Conservation (phyloP, 2,888 invertebrate genomes). For the Caenorhabditis sp. region DNA sequence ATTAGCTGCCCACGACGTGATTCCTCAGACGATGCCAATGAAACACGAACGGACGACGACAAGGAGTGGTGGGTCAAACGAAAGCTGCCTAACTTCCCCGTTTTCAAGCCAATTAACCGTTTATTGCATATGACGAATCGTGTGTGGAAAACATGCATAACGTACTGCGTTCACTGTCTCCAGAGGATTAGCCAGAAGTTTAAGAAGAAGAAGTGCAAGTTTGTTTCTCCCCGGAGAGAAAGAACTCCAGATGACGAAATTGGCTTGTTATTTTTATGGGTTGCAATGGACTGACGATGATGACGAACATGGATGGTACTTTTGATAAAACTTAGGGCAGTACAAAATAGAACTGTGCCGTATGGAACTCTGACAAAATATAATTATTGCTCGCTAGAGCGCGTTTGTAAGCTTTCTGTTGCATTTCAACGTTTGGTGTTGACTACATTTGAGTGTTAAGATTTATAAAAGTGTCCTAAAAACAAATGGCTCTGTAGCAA, state of each 20-base stretch:
- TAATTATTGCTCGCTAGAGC: no score
- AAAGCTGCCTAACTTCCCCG: neutral
- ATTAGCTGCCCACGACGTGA: neutral
- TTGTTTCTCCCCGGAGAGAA: neutral
- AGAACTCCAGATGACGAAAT: constrained; percentile 3
- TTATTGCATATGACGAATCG: constrained; percentile 33
- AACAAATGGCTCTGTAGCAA: no score
- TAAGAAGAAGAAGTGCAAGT: constrained; percentile 1
- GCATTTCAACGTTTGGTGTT: no score
- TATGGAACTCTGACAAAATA: no score
- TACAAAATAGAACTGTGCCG: neutral
- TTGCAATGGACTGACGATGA: neutral
- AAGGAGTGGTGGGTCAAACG: constrained; percentile 7
- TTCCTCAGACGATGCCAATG: neutral
- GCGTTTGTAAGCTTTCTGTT: no score
- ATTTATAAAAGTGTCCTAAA: no score
- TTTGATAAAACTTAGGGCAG: neutral
- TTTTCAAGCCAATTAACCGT: constrained; percentile 36
- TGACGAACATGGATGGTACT: constrained; percentile 1
- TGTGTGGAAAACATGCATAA: constrained; percentile 36
- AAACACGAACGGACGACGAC: neutral
- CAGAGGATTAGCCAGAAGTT: constrained; percentile 3
- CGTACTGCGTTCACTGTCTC: constrained; percentile 17
- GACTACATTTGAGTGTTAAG: no score
- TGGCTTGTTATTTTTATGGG: constrained; percentile 18